A percentile compares a stretch with the other conserved stretches of the same genome.
phyloP scores from a whole-genome alignment of 2,888 invertebrate species.

The Chrysolina haemoptera region DNA sequence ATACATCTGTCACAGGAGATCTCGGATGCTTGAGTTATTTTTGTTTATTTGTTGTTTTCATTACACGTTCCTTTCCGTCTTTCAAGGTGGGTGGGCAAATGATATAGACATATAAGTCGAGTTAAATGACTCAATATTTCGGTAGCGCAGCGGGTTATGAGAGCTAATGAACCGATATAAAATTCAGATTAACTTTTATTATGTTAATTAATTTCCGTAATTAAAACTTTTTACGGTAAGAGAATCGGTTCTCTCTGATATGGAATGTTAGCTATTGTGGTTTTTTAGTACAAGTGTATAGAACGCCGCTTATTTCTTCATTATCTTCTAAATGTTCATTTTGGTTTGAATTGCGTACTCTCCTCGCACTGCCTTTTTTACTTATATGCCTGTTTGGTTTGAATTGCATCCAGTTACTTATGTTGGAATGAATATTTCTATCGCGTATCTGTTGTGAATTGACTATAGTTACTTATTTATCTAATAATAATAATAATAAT shows the following conservation, averaged over 20 bases:
- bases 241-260: slow-evolving; percentile 17
- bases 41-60: slow-evolving; percentile 41
- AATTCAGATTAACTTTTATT: slow-evolving; percentile 50
- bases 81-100: slow-evolving; percentile 58
- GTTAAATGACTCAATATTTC: slow-evolving; percentile 60
- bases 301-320: not conserved
- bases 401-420: no score
- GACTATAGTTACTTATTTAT: no score
- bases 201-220: slow-evolving; percentile 49
- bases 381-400: not conserved
- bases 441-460: no score
- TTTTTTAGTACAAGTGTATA: slow-evolving; percentile 1
- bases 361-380: not conserved
- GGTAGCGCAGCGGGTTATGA: slow-evolving; percentile 57
- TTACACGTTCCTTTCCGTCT: slow-evolving; percentile 33
- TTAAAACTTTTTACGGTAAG: slow-evolving; percentile 32
- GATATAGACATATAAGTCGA: slow-evolving; percentile 63
- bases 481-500: no score
- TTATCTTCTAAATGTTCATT: not conserved
- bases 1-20: slow-evolving; percentile 39
- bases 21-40: slow-evolving; percentile 43
- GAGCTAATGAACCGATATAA: slow-evolving; percentile 48
- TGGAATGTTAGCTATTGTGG: slow-evolving; percentile 2
- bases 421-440: no score
- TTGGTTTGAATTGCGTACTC: no score